phyloP scores from a whole-genome alignment of 2,888 invertebrate species.

The Conops quadrifasciatus region DNA sequence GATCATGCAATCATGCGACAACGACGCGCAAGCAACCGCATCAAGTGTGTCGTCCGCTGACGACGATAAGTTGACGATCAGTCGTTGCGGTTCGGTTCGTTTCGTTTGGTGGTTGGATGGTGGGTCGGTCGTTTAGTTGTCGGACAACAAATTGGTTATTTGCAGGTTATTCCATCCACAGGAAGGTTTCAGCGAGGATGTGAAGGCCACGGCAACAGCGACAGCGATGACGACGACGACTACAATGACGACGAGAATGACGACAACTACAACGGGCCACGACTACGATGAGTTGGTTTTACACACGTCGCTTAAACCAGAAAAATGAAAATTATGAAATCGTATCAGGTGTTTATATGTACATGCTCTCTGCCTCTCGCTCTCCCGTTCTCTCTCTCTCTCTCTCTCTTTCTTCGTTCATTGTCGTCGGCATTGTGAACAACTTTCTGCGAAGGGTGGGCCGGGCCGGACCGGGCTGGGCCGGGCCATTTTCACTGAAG shows the following conservation, averaged over 20 bases:
- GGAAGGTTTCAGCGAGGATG: too few relatives aligned
- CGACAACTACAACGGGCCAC: constrained; percentile 10
- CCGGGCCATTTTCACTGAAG: too few relatives aligned
- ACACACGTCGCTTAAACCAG: constrained; percentile 26
- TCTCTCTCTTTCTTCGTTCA: too few relatives aligned
- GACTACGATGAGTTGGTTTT: constrained; percentile 9
- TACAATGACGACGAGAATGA: constrained; percentile 13
- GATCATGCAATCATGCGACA: constrained; percentile 34
- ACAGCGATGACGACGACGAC: constrained; percentile 4
- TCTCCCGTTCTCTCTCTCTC: too few relatives aligned
- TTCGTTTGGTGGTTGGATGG: too few relatives aligned
- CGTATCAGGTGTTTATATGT: constrained; percentile 29
- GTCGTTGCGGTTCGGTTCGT: too few relatives aligned
- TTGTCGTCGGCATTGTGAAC: not conserved
- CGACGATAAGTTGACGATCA: constrained; percentile 19
- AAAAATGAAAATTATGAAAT: constrained; percentile 34
- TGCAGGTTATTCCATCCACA: too few relatives aligned
- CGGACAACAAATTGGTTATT: too few relatives aligned
- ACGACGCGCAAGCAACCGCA: constrained; percentile 6
- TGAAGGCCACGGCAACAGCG: not conserved
- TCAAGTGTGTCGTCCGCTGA: too few relatives aligned
- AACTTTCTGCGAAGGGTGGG: not conserved
- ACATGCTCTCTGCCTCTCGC: too few relatives aligned
- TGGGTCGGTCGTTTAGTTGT: too few relatives aligned
- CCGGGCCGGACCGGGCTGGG: not conserved